Evolutionary conservation across 2,113 vertebrate species (phyloP).

Genomic region (Piprites chloris): DNA sequence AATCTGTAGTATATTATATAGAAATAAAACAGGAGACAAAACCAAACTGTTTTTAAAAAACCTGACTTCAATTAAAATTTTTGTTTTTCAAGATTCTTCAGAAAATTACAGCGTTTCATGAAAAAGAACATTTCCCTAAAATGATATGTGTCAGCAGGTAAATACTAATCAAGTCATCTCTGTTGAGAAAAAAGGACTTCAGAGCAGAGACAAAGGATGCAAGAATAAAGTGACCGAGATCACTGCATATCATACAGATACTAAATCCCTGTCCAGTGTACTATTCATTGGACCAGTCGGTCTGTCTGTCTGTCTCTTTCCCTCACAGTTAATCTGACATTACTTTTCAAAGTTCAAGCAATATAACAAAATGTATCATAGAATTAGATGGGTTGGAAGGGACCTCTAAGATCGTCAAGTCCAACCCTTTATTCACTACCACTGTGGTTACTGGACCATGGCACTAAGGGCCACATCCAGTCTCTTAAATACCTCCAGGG

Average conservation of each 20-base stretch:
- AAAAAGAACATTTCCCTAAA: not conserved
- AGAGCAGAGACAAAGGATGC: not conserved
- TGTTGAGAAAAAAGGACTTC: not conserved
- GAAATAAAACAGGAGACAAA: not conserved
- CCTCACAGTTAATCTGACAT: not conserved
- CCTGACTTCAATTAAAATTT: not conserved
- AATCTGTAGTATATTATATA: too few relatives aligned
- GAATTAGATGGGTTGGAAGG: too few relatives aligned
- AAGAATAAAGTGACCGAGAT: not conserved
- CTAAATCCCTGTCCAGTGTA: not conserved
- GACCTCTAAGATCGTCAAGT: too few relatives aligned
- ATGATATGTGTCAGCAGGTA: not conserved
- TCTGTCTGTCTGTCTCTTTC: not conserved
- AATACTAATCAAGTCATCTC: not conserved
- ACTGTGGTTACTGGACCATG: too few relatives aligned
- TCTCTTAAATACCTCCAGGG: too few relatives aligned
- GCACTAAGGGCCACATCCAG: too few relatives aligned
- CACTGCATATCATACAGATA: not conserved
- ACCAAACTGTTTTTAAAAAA: not conserved
- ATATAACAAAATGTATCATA: not conserved
- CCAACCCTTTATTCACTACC: too few relatives aligned
- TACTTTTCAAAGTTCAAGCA: not conserved
- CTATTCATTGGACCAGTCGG: not conserved
- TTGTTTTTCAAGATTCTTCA: not conserved
- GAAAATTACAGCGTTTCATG: not conserved